Evolutionary conservation across 2,888 invertebrate species (phyloP).

Genomic region (Athalia rosae): DNA sequence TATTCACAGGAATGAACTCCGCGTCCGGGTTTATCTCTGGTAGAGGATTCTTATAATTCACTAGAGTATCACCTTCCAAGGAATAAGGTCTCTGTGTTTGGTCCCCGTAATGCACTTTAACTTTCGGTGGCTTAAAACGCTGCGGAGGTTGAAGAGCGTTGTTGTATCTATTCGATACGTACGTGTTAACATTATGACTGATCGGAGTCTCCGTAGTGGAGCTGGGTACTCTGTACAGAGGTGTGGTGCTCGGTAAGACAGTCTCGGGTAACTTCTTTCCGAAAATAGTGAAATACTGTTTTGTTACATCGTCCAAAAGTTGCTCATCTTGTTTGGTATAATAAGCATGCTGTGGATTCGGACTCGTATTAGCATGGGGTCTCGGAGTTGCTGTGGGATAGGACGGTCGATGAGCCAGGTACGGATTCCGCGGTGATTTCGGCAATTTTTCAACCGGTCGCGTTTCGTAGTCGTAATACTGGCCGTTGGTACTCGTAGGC

Average conservation of each 20-base stretch:
- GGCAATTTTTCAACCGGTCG: conserved; percentile 48
- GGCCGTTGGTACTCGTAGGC: conserved; percentile 51
- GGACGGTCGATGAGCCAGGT: conserved; percentile 6
- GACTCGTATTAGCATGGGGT: conserved; percentile 71
- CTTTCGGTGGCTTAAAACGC: conserved; percentile 66
- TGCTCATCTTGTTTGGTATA: conserved; percentile 82
- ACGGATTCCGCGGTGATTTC: conserved; percentile 40
- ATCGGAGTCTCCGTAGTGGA: conserved; percentile 65
- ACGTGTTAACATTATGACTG: conserved; percentile 55
- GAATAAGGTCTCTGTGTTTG: conserved; percentile 74
- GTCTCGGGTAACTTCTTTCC: conserved; percentile 80
- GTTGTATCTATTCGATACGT: conserved; percentile 56
- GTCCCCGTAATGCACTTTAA: conserved; percentile 77
- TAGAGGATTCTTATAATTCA: conserved; percentile 82
- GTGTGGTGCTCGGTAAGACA: conserved; percentile 72
- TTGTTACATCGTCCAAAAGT: conserved; percentile 83
- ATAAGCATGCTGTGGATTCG: conserved; percentile 79
- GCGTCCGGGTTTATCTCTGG: conserved; percentile 83
- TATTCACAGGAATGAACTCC: conserved; percentile 76
- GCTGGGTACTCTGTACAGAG: conserved; percentile 63
- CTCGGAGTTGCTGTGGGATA: conserved; percentile 62
- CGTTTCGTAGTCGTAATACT: conserved; percentile 58
- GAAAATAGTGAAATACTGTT: conserved; percentile 84
- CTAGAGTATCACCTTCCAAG: conserved; percentile 80
- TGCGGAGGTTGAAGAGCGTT: conserved; percentile 55